Percentiles rank a stretch among this genome's conserved stretches.
Evolutionary conservation across 64 coral and sea anemone genomes (phyloP).

Genomic region (Actinia tenebrosa): DNA sequence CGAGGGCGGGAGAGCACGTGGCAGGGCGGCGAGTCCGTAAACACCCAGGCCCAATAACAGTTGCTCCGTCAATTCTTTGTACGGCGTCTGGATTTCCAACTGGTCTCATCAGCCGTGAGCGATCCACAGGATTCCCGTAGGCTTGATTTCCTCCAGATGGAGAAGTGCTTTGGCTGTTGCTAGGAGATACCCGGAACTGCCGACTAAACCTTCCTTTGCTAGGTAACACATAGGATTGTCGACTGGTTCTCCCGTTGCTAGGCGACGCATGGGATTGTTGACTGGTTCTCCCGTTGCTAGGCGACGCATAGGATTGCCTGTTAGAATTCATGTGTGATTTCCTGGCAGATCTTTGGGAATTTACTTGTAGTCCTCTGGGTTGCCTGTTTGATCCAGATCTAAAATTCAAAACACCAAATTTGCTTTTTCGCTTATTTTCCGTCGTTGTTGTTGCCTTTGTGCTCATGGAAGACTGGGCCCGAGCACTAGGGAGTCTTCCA

Average conservation of each 20-base stretch:
- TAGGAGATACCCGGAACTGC: background rate
- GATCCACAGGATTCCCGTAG: background rate
- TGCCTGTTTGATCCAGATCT: background rate
- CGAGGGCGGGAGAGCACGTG: background rate
- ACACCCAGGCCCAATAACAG: background rate
- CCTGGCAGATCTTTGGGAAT: background rate
- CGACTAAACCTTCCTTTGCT: background rate
- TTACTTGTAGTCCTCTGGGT: background rate
- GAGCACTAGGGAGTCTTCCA: background rate
- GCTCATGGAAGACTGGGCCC: background rate
- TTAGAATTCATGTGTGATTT: background rate
- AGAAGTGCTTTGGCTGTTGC: background rate
- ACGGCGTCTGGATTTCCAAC: background rate
- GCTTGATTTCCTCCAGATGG: background rate
- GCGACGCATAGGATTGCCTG: background rate
- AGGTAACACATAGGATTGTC: background rate
- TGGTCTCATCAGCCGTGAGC: background rate
- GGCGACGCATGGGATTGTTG: background rate
- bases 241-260: background rate
- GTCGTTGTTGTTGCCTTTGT: background rate
- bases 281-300: background rate
- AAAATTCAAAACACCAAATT: background rate
- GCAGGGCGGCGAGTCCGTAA: background rate
- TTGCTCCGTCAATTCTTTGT: background rate
- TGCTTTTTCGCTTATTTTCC: background rate